Base-by-base conservation (phyloP, 2,888 invertebrate genomes). In the Leptinotarsa rubiginosa region DNA sequence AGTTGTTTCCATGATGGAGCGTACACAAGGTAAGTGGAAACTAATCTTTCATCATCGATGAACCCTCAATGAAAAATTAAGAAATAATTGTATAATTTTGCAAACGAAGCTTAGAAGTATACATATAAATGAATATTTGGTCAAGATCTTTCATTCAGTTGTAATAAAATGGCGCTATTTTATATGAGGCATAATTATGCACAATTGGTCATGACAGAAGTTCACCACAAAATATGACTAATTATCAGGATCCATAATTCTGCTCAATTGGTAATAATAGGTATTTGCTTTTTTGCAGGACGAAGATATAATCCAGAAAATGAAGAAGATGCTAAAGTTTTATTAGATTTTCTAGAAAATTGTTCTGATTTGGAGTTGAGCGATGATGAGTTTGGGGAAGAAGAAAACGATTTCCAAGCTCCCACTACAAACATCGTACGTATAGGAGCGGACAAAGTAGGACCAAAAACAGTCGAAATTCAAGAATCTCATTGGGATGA, bases 391-490 rank as follows among this genome's bases (percentile, higher is more conserved):
- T n/a, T n/a, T 18, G 54, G 54, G 20, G 54, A 54, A 4, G 20
- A 18, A 54, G 54, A 54, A 54, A 54, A 20, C 54, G 54, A 54
- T 18, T 54, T 54, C 20, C 18, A n/a, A 20, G 20, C 18, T 54
- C n/a, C 54, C 20, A 20, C 18, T 18, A 20, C 20, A 75, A 41
- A 67, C 52, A 31, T 52, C 22, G 69, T 64, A 15, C 69, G 73
- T 18, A 16, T 69, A 31, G 69, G 56, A 31, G 69, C 69, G 16
- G 59, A 69, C 59, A 31, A 69, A 69, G 41, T 59, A 18, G 69
- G 56, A 56, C 69, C 69, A 69, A 56, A 31, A 25, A 69, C 31
- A 18, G 41, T 31, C 13, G 59, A 69, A 56, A 69, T 31, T 25
- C 16, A 47, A 15, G 56, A 59, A 47, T 56, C 56, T n/a, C 47